phyloP scores from a whole-genome alignment of 2,797 vertebrate genomes.

The Apogon talboti region DNA sequence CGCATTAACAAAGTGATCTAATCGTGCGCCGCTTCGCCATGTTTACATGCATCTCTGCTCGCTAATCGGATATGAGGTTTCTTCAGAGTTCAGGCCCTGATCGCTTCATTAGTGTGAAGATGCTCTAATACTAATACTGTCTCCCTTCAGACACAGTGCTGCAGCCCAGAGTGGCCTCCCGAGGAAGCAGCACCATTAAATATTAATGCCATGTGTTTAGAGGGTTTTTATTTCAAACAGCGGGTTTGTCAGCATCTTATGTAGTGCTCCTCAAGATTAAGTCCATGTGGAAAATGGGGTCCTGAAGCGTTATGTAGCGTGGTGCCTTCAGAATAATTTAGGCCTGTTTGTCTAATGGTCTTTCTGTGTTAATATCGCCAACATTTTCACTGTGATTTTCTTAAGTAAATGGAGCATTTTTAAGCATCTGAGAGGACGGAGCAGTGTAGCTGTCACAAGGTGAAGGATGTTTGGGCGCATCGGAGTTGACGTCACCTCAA shows the following conservation, averaged over 20 bases:
- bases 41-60: conserved; percentile 78
- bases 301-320: conserved; percentile 52
- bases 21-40: conserved; percentile 60
- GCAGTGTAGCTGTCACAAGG: conserved; percentile 45
- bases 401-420: conserved; percentile 60
- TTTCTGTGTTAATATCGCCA: conserved; percentile 74
- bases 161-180: conserved; percentile 82
- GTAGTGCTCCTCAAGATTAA: conserved; percentile 69
- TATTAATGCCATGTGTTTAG: conserved; percentile 91
- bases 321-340: conserved; percentile 69
- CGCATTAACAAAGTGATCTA: conserved; percentile 67
- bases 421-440: conserved; percentile 44
- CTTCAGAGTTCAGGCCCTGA: conserved; percentile 77
- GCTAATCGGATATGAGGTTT: conserved; percentile 75
- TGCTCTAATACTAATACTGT: conserved; percentile 89
- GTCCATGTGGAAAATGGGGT: conserved; percentile 66
- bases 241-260: conserved; percentile 79
- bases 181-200: conserved; percentile 87
- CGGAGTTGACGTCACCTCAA: conserved; percentile 47
- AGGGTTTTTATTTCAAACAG: conserved; percentile 82
- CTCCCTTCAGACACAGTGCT: conserved; percentile 87
- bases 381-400: conserved; percentile 67
- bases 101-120: conserved; percentile 81
- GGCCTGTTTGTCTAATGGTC: conserved; percentile 72
- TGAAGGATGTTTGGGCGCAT: conserved; percentile 51